Base-by-base conservation (phyloP, 2,888 invertebrate genomes). In the Folsomia manolachei region DNA sequence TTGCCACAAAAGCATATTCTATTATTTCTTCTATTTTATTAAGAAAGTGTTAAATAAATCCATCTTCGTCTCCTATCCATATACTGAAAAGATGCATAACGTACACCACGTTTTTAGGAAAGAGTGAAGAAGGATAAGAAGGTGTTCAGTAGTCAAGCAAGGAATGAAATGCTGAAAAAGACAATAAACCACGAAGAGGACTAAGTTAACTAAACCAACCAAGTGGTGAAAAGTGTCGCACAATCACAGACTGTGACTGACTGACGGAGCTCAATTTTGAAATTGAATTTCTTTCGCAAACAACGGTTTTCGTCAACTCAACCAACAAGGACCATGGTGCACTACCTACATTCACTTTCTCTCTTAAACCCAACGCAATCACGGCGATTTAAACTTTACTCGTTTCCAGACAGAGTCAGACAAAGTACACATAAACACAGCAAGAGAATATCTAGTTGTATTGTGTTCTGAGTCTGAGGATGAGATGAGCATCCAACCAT, bases 1-100 rank as follows among this genome's bases (percentile, higher is more conserved):
- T 19, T 19, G 4, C 56, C 51, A 51, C 9, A 51, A 51, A 11
- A 18, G 9, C 18, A 18, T 9, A 51, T 51, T 9, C 9, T 7
- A 7, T 60, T 63, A 14, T 23, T 63, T 4, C 24, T 63, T 27
- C 27, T 52, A 66, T 66, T 66, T 21, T 66, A 66, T 66, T 66
- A 64, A 66, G 65, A 66, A 27, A 21, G 51, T 52, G 51, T 66
- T 66, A 66, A 66, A 66, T 66, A 66, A 66, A 66, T 66, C 65
- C 65, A 66, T 66, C 65, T 63, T 63, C 63, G 63, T 63, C 65
- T 66, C 51, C 21, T 66, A n/a, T 66, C 65, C 21, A 27, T 27
- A 11, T 19, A 39, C 2, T 21, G 39, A 66, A 66, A 51, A 51
- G 65, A 51, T 19, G 11, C n/a, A 19, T 56, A 56, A 56, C 56